Evolutionary conservation across 2,113 vertebrate genomes (phyloP), one percentile per base, ranked within the genome.

Genomic region (Orycteropus afer): DNA sequence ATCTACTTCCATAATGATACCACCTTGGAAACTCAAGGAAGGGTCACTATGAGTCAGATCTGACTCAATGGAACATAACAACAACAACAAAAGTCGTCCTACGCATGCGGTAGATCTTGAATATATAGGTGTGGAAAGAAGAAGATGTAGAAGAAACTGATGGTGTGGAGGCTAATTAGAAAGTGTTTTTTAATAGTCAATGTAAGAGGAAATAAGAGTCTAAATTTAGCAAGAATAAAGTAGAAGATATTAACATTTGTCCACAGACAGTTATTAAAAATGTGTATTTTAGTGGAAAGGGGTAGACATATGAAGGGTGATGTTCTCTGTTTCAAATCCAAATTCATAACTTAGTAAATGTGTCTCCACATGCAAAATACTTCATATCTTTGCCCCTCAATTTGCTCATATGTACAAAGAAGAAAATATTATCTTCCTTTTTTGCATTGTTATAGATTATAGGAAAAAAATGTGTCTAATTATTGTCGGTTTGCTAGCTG

Each of bases 401-500:
- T 73, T 78, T 47, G 40, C 59, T 51, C 20, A 42, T 79, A 7
- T 49, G 18, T n/a, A 61, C 32, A 61, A 88, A 45, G 73, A 7
- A 3, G 14, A 40, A 86, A 79, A 51, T 22, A 2, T 27, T 18
- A 34, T 63, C 12, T 57, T 57, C 12, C 14, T 11, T 42, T 91
- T 86, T 59, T 22, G 32, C 32, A 82, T 76, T 85, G 32, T 18
- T 81, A 2, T 17, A 51, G 11, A 25, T 93, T 49, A 42, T 29
- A 86, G 15, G 91, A 25, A 77, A 89, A 59, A 23, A 18, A 3
- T 67, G 59, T 80, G 6, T 45, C 2, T 57, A 20, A 11, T 0
- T 69, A 61, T 37, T 34, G 5, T 5, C 17, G 55, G 8, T 17
- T 5, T 13, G 0, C 3, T n/a, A 55, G 6, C 25, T n/a, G 2